phyloP scores from a whole-genome alignment of 2,797 vertebrate genomes.

The Etheostoma nigrum region DNA sequence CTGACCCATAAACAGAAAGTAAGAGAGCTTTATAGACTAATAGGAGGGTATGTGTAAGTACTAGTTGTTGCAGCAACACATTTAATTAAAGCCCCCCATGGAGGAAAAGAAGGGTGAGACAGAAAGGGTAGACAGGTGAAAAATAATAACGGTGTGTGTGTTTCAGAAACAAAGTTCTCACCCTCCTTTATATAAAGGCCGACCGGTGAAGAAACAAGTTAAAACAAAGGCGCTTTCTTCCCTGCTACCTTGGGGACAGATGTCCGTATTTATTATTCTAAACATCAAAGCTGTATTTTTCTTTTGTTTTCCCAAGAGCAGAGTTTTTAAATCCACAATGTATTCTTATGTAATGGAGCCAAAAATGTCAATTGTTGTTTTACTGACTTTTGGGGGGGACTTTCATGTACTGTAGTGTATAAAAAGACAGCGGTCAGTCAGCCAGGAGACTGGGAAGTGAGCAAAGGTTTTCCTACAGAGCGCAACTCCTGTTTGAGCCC shows the following conservation, averaged over 20 bases:
- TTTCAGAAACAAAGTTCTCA: constrained; percentile 54
- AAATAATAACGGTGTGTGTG: constrained; percentile 57
- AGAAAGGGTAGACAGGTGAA: constrained; percentile 66
- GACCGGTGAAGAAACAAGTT: constrained; percentile 75
- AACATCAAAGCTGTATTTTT: constrained; percentile 84
- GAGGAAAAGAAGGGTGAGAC: constrained; percentile 49
- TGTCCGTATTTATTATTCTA: constrained; percentile 85
- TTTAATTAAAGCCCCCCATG: constrained; percentile 76
- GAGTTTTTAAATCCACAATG: constrained; percentile 69
- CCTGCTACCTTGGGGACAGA: constrained; percentile 69
- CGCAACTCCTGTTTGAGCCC: constrained; percentile 67
- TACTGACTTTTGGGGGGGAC: constrained; percentile 76
- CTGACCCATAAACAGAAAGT: constrained; percentile 48
- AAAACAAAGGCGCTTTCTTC: constrained; percentile 79
- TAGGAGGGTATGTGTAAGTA: constrained; percentile 54
- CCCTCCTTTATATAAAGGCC: constrained; percentile 44
- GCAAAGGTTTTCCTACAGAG: constrained; percentile 74
- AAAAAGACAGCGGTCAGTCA: constrained; percentile 76
- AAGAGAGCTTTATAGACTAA: constrained; percentile 46
- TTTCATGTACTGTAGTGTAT: constrained; percentile 79
- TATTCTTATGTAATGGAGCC: constrained; percentile 70
- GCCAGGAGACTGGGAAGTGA: constrained; percentile 77
- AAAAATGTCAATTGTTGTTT: constrained; percentile 78
- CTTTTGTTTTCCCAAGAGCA: constrained; percentile 68
- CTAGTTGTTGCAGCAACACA: constrained; percentile 71